Conservation (phyloP, 1,140 invertebrate genomes). For the Meloidogyne exigua region DNA sequence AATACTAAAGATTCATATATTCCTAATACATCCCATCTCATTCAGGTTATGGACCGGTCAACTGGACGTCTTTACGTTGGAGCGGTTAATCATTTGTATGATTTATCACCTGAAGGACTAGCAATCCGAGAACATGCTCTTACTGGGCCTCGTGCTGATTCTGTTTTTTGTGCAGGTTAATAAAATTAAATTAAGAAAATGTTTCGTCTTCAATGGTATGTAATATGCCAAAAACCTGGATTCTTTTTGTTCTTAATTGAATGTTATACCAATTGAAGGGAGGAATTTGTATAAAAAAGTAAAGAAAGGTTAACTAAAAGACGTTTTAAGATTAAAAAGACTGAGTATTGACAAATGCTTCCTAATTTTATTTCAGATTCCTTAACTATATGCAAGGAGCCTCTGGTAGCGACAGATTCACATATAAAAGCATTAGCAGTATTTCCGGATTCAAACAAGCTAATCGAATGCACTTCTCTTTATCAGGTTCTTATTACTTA, state of each 20-base stretch:
- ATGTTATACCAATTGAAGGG: neutral
- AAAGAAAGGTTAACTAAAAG: no score
- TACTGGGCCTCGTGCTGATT: conserved; percentile 56
- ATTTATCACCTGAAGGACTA: conserved; percentile 48
- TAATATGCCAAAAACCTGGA: no score
- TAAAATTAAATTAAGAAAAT: neutral
- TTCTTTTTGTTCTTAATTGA: no score
- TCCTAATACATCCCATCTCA: neutral
- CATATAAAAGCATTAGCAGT: conserved; percentile 59
- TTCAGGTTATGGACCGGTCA: conserved; percentile 58
- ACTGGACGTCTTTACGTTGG: conserved; percentile 57
- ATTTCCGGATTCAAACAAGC: conserved; percentile 54
- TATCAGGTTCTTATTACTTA: conserved; percentile 47
- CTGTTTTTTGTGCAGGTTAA: conserved; percentile 51
- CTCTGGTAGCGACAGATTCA: conserved; percentile 48
- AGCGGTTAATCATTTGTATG: conserved; percentile 59
- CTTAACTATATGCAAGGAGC: conserved; percentile 43
- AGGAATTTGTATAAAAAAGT: neutral
- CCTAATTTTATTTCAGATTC: conserved; percentile 36
- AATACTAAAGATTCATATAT: conserved; percentile 12
- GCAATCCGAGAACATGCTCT: conserved; percentile 45
- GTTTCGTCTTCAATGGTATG: neutral
- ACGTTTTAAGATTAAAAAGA: no score
- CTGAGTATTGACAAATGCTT: no score
- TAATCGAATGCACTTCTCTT: conserved; percentile 60